These are phyloP conservation scores for Triplophysa rosa DNA, from an alignment of 2,113 vertebrate species.

Conservation along the genomic window DNA sequence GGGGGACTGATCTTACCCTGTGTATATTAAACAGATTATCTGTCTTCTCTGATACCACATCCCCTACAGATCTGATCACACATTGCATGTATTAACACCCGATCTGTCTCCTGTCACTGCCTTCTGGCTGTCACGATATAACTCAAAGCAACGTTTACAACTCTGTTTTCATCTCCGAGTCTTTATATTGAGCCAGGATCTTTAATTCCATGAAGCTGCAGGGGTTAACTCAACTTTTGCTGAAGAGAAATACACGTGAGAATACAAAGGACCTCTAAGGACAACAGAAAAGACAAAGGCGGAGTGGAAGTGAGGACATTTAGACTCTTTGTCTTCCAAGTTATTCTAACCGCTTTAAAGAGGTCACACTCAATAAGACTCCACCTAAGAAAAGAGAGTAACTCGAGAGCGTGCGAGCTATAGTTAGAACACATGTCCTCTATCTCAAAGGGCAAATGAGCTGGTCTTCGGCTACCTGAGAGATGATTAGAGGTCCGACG, in stretches of 20 bases:
- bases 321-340: conserved; percentile 23
- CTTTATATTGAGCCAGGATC: not conserved
- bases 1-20: conserved; percentile 51
- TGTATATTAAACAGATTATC: conserved; percentile 63
- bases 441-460: conserved; percentile 20
- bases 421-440: conserved; percentile 40
- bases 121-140: conserved; percentile 15
- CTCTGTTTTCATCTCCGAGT: conserved; percentile 24
- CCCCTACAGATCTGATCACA: conserved; percentile 52
- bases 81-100: conserved; percentile 45
- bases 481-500: conserved; percentile 32
- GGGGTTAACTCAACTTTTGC: conserved; percentile 31
- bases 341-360: conserved; percentile 23
- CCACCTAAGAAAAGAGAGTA: conserved; percentile 29
- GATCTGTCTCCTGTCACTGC: conserved; percentile 44
- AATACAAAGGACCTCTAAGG: conserved; percentile 8
- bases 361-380: conserved; percentile 33
- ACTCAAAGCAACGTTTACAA: conserved; percentile 39
- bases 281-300: conserved; percentile 7
- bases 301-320: conserved; percentile 16
- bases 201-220: conserved; percentile 10
- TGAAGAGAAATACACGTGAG: not conserved
- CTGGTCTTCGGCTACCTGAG: conserved; percentile 19
- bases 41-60: conserved; percentile 41
- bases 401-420: conserved; percentile 35